Conservation (phyloP, 2,888 invertebrate genomes). For the Sesia apiformis region DNA sequence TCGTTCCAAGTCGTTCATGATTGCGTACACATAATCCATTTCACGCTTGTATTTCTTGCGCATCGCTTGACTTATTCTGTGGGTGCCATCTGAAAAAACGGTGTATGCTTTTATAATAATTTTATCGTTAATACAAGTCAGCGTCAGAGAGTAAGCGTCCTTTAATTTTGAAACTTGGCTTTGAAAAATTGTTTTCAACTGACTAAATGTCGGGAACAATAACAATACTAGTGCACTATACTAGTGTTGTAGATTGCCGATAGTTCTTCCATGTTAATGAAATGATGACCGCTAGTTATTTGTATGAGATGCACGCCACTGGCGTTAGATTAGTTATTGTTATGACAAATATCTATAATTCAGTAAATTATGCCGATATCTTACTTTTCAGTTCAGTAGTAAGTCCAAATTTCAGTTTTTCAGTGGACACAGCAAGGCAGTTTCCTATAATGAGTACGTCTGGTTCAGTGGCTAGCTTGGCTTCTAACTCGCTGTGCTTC, state of each 20-base stretch:
- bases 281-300: too few species aligned
- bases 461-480: conserved; percentile 81
- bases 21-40: conserved; percentile 94
- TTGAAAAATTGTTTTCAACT: too few species aligned
- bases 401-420: conserved; percentile 89
- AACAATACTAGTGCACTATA: too few species aligned
- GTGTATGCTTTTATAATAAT: background rate
- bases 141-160: background rate
- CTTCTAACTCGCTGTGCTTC: conserved; percentile 84
- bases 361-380: conserved; percentile 4
- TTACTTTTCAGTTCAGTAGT: conserved; percentile 86
- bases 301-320: too few species aligned
- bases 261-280: too few species aligned
- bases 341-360: too few species aligned
- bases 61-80: conserved; percentile 89
- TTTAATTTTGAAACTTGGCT: too few species aligned
- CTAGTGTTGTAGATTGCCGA: too few species aligned
- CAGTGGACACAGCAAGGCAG: conserved; percentile 85
- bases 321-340: too few species aligned
- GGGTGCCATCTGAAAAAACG: conserved; percentile 75
- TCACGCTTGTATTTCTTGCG: conserved; percentile 92
- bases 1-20: conserved; percentile 93
- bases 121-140: background rate
- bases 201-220: too few species aligned
- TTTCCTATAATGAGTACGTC: conserved; percentile 82